Base-by-base conservation (phyloP, 37 sponge, comb jelly and placozoan genomes). In the Chondrosia reniformis region DNA sequence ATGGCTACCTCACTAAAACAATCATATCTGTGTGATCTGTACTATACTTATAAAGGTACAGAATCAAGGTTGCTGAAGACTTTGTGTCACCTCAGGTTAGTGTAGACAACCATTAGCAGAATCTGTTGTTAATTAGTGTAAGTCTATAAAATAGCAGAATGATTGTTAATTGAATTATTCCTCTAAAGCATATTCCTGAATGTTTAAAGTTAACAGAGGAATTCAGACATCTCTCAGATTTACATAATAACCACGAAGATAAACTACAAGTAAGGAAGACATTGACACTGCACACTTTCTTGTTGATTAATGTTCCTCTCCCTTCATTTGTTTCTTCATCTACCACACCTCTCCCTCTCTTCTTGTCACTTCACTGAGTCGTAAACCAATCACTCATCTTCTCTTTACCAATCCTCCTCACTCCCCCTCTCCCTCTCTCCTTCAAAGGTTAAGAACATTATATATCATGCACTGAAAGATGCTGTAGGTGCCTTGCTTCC, bases 1-100 rank as follows among this genome's bases (percentile, higher is more conserved):
- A n/a, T n/a, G n/a, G n/a, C n/a, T n/a, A n/a, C n/a, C n/a, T n/a
- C n/a, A n/a, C n/a, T n/a, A n/a, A n/a, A n/a, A n/a, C n/a, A n/a
- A n/a, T n/a, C n/a, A n/a, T n/a, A n/a, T n/a, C n/a, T n/a, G n/a
- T n/a, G n/a, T n/a, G n/a, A n/a, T n/a, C n/a, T n/a, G n/a, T n/a
- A n/a, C n/a, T n/a, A n/a, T n/a, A n/a, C 72, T 37, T 46, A 3
- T 85, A 30, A 34, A 87, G 88, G 94, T 94, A 2, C 85, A 79
- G 0, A 89, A 94, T 94, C 74, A 97, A 97, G 79, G 82, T 97
- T 24, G 98, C 98, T 36, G 95, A 94, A 59, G 98, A 97, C 77
- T 97, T 94, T 79, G 95, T 97, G 33, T 94, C 98, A 30, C 98
- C 98, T 1, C 95, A 97, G 80, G 95, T 94, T 59, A 67, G 83